Base-by-base conservation (phyloP, 1,140 invertebrate genomes). In the Saccostrea cuccullata region DNA sequence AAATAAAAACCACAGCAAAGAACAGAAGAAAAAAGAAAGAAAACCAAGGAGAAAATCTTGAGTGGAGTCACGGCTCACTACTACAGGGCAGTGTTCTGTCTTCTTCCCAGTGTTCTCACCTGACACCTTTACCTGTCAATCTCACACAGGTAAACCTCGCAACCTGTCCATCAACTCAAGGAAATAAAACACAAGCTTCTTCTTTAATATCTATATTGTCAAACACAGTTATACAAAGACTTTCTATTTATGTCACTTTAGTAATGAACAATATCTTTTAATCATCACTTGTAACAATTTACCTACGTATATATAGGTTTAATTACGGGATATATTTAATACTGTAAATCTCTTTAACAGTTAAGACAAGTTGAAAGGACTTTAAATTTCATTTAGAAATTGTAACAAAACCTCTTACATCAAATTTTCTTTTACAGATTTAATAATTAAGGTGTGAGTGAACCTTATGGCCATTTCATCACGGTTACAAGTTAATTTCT, bases 121-220 rank as follows among this genome's bases (percentile, higher is more conserved):
- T 77, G 70, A 77, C 70, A 77, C 70, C 26, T 77, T 77, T 77
- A 77, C 26, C 70, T 77, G 70, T 77, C 26, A 30, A 77, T 77
- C 70, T 77, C 11, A 36, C 70, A 30, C 70, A 77, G 70, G 70
- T 77, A 77, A 77, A 30, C 26, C 12, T 30, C 70, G 9, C 70
- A 36, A 77, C 26, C 70, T 77, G 70, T 77, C 70, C 70, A 77
- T 77, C 70, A 77, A 77, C 70, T 30, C 26, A 12, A 26, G 70
- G 70, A 77, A 77, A 77, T 77, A 77, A 77, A 73, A 60, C 58
- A 60, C 58, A 60, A 77, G 70, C 30, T 77, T 26, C 23, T 2
- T 13, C 23, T 77, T 17, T 15, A 36, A 77, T 30, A 26, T 77
- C 23, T 36, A 23, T 77, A 15, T 77, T 77, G 70, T 77, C 13